A percentile compares a stretch with the other conserved stretches of the same genome.
These are phyloP conservation scores for Orthonyx spaldingii DNA, from an alignment of 2,113 vertebrate species.

Conservation along the genomic window DNA sequence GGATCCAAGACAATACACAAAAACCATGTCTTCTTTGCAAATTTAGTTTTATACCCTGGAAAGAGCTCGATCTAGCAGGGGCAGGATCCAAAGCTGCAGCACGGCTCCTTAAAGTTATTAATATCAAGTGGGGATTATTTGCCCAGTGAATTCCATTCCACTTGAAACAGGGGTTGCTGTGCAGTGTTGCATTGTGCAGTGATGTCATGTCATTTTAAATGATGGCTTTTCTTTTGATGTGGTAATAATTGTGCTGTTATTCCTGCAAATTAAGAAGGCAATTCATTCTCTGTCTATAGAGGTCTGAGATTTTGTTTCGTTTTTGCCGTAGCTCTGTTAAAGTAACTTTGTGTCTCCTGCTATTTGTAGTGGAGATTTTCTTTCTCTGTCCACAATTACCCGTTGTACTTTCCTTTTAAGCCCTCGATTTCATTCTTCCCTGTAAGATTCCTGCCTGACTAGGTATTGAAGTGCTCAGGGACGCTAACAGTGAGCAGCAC, in stretches of 20 bases:
- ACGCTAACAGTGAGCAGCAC: background rate
- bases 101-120: background rate
- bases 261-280: conserved; percentile 10
- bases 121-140: conserved; percentile 31
- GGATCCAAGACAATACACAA: background rate
- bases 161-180: background rate
- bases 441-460: conserved; percentile 12
- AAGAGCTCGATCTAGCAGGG: background rate
- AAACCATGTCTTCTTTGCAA: background rate
- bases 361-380: conserved; percentile 42
- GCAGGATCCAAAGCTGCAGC: background rate
- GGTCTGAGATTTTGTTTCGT: background rate
- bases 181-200: background rate
- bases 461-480: conserved; percentile 18
- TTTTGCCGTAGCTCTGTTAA: conserved; percentile 3
- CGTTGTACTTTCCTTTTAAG: conserved; percentile 41
- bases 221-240: conserved; percentile 37
- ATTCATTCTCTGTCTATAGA: background rate
- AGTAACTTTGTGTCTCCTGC: background rate
- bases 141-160: background rate
- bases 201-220: conserved; percentile 35
- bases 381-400: conserved; percentile 25
- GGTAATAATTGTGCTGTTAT: conserved; percentile 22
- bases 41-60: background rate
- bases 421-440: background rate